These are phyloP conservation scores for Charanyca ferruginea DNA, from an alignment of 2,888 invertebrate genomes.

Conservation along the genomic window DNA sequence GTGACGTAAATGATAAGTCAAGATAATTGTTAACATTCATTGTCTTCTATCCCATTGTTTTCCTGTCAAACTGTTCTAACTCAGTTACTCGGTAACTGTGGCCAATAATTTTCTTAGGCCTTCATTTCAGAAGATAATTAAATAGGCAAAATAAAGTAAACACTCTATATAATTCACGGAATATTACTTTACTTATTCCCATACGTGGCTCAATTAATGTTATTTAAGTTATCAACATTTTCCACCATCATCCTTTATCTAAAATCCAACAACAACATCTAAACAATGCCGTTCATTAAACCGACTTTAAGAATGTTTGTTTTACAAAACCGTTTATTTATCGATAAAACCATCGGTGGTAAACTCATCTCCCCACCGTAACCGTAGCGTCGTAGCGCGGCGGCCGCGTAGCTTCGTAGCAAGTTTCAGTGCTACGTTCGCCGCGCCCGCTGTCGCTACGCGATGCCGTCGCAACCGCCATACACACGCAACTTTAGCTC, in stretches of 20 bases:
- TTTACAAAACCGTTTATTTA: conserved; percentile 57
- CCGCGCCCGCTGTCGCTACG: conserved; percentile 77
- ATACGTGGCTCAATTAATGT: conserved; percentile 5
- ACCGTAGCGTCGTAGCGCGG: conserved; percentile 64
- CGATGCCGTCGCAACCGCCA: conserved; percentile 66
- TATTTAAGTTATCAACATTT: background rate
- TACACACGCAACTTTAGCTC: conserved; percentile 75
- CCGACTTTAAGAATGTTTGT: conserved; percentile 41
- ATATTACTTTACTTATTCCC: background rate
- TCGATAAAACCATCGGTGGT: conserved; percentile 54
- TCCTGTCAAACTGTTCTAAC: background rate
- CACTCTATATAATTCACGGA: background rate
- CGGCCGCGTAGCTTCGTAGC: conserved; percentile 71
- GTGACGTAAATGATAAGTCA: conserved; percentile 6
- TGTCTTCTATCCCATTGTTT: conserved; percentile 22
- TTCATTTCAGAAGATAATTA: background rate
- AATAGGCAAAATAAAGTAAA: conserved; percentile 9
- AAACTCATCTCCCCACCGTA: conserved; percentile 62
- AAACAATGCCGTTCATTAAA: conserved; percentile 46
- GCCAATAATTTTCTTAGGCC: background rate
- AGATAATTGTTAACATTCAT: conserved; percentile 1
- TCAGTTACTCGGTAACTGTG: too few species aligned
- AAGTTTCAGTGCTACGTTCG: conserved; percentile 81
- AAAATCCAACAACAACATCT: conserved; percentile 14
- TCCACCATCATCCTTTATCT: conserved; percentile 12